Conservation (phyloP, 2,888 invertebrate genomes). For the Plusia festucae region DNA sequence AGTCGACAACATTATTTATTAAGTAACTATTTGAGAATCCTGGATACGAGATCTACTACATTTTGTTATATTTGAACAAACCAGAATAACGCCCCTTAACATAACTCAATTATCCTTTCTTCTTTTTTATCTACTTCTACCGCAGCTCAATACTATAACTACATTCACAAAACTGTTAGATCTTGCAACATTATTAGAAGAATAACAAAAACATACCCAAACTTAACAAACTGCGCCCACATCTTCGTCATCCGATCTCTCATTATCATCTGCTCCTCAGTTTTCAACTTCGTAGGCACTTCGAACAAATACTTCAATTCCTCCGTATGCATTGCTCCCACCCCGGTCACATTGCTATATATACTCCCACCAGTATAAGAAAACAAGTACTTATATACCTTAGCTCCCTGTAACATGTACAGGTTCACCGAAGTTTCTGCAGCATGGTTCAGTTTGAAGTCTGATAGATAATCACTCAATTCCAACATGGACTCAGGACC, state of each 20-base stretch:
- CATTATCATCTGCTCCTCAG: conserved; percentile 63
- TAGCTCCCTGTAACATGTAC: conserved; percentile 60
- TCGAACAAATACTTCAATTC: conserved; percentile 67
- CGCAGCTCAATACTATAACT: too few species aligned
- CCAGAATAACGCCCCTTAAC: too few species aligned
- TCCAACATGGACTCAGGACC: conserved; percentile 60
- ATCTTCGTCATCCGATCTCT: conserved; percentile 66
- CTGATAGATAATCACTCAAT: conserved; percentile 64
- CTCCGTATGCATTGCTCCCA: conserved; percentile 66
- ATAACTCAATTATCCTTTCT: too few species aligned
- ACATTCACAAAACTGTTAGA: neutral
- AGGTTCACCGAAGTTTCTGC: conserved; percentile 64
- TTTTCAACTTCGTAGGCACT: conserved; percentile 23
- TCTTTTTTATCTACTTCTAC: too few species aligned
- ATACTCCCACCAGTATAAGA: conserved; percentile 65
- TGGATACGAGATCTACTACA: too few species aligned
- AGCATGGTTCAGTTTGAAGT: conserved; percentile 63
- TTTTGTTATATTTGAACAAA: too few species aligned
- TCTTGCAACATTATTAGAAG: neutral
- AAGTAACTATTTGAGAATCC: too few species aligned
- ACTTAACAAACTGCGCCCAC: conserved; percentile 75
- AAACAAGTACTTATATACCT: conserved; percentile 66
- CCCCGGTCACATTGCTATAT: conserved; percentile 59
- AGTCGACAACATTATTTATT: too few species aligned
- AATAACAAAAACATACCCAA: conserved; percentile 61